Percentiles rank a stretch among this genome's conserved stretches.
Conservation (phyloP, 53 echinoderm and acorn worm species). For the Crossaster papposus region DNA sequence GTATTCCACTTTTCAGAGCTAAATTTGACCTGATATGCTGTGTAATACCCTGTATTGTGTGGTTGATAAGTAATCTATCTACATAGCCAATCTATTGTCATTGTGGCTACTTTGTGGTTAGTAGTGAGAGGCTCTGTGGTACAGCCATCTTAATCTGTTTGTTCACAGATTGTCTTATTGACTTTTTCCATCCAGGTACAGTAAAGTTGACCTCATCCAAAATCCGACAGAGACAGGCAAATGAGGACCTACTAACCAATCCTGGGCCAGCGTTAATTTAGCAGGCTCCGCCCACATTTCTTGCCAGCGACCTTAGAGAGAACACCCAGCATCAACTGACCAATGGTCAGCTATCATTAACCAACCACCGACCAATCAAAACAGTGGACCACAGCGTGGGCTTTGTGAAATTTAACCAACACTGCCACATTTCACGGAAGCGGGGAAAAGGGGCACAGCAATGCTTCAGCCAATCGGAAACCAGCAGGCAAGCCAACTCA, state of each 20-base stretch:
- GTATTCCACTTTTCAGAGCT: no score
- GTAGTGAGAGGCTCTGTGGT: neutral
- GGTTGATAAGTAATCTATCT: neutral
- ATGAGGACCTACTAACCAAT: neutral
- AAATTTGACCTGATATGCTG: no score
- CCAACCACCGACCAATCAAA: neutral
- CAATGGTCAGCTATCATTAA: no score
- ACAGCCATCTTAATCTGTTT: neutral
- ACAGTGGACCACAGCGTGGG: neutral
- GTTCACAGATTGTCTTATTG: neutral
- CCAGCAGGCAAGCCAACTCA: neutral
- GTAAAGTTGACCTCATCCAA: neutral
- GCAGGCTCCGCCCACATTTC: neutral
- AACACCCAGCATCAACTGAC: neutral
- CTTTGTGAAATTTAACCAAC: neutral
- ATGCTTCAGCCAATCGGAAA: neutral
- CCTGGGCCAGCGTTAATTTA: neutral
- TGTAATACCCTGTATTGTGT: neutral
- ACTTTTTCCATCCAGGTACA: neutral
- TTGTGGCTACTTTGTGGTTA: neutral
- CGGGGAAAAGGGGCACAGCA: neutral
- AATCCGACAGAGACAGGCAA: neutral
- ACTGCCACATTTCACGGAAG: neutral
- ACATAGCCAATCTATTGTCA: neutral
- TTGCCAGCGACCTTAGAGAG: neutral